Percentiles rank a stretch among this genome's conserved stretches.
phyloP scores from a whole-genome alignment of 2,888 invertebrate genomes.

The Trichogramma dendrolimi region DNA sequence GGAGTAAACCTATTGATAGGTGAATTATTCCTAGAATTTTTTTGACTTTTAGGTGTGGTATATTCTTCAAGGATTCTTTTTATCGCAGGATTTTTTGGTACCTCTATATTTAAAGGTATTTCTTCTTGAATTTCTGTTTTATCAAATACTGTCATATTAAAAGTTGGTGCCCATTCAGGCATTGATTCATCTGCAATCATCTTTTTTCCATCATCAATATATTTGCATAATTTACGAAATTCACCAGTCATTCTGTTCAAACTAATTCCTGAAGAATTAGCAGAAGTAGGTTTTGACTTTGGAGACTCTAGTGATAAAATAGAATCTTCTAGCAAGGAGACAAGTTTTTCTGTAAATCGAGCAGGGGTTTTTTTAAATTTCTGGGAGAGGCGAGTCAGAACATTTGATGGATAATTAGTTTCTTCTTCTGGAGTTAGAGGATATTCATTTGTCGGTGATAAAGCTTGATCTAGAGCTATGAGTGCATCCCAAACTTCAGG shows the following conservation, averaged over 20 bases:
- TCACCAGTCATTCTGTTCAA: slow-evolving; percentile 41
- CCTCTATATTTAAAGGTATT: slow-evolving; percentile 25
- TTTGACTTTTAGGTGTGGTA: slow-evolving; percentile 32
- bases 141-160: slow-evolving; percentile 21
- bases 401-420: slow-evolving; percentile 14
- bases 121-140: slow-evolving; percentile 12
- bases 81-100: slow-evolving; percentile 8
- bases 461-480: slow-evolving; percentile 16
- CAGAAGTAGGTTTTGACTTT: background rate
- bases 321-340: slow-evolving; percentile 45
- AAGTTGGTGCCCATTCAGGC: slow-evolving; percentile 40
- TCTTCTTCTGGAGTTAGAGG: slow-evolving; percentile 6
- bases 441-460: slow-evolving; percentile 22
- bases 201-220: slow-evolving; percentile 32
- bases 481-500: slow-evolving; percentile 27
- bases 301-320: slow-evolving; percentile 30
- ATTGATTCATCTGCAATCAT: slow-evolving; percentile 39
- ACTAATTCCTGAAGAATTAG: slow-evolving; percentile 32
- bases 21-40: slow-evolving; percentile 10
- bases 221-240: slow-evolving; percentile 42
- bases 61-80: background rate
- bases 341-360: slow-evolving; percentile 40
- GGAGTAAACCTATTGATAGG: slow-evolving; percentile 25
- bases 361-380: slow-evolving; percentile 37
- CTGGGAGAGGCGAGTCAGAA: slow-evolving; percentile 38